phyloP scores from a whole-genome alignment of 2,888 invertebrate species.

The Cheilosia vulpina region DNA sequence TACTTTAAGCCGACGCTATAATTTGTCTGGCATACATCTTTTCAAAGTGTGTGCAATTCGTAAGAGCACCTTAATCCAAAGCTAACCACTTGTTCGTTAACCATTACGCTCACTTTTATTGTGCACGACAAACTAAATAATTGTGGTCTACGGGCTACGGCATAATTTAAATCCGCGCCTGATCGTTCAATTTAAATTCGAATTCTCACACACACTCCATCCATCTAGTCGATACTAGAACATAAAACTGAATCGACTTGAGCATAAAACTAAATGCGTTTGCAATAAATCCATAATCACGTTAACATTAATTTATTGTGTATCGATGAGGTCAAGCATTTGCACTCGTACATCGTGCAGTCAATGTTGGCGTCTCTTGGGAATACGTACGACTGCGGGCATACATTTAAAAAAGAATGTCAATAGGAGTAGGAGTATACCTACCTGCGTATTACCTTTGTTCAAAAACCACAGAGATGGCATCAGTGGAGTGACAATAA shows the following conservation, averaged over 20 bases:
- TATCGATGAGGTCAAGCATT: conserved; percentile 32
- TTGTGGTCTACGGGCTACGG: not conserved
- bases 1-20: too few relatives aligned
- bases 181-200: conserved; percentile 28
- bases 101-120: conserved; percentile 15
- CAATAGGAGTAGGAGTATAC: too few relatives aligned
- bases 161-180: conserved; percentile 13
- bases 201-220: conserved; percentile 26
- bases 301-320: conserved; percentile 29
- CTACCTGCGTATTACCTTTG: too few relatives aligned
- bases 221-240: not conserved
- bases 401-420: not conserved
- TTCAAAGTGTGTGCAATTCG: too few relatives aligned
- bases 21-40: too few relatives aligned
- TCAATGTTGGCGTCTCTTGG: not conserved
- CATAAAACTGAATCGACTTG: conserved; percentile 34
- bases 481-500: not conserved
- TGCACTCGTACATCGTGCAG: not conserved
- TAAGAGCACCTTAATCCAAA: not conserved
- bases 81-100: not conserved
- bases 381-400: not conserved
- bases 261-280: conserved; percentile 50
- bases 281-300: conserved; percentile 45
- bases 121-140: conserved; percentile 14
- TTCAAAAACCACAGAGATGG: not conserved